phyloP scores from a whole-genome alignment of 2,113 vertebrate species.

The human region GRCh38 chr14:103898001-103898500 shows the following conservation, averaged over 20 bases:
- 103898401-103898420: background rate
- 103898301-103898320: fast-evolving
- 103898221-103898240: background rate
- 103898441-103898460: background rate
- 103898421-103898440: background rate
- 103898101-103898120: background rate
- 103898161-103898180: background rate
- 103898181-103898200: fast-evolving
- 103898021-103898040: background rate
- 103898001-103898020: fast-evolving
- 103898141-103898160: no score
- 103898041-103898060: background rate
- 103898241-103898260: background rate
- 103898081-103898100: fast-evolving
- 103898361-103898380: fast-evolving
- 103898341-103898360: fast-evolving
- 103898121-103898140: fast-evolving
- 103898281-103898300: background rate
- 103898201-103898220: background rate
- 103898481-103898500: fast-evolving
- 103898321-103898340: fast-evolving
- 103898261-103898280: background rate
- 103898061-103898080: background rate
- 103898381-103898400: background rate
- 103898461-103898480: background rate